A percentile compares a stretch with the other conserved stretches of the same genome.
Evolutionary conservation across 2,797 vertebrate species (phyloP).

Genomic region (Brachyalestes nurse): DNA sequence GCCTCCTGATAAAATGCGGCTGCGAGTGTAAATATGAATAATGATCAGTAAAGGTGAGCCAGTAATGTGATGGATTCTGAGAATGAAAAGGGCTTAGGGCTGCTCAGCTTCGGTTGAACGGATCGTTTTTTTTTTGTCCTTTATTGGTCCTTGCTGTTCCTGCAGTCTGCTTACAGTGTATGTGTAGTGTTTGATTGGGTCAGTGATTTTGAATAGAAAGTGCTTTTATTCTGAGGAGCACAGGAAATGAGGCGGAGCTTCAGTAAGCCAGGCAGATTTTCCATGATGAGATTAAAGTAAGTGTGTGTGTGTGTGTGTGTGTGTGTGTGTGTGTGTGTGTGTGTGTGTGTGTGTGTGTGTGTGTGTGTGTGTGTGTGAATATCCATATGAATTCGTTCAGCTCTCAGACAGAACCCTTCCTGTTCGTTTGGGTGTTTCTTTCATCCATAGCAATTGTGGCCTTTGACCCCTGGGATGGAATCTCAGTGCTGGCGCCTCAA

Average conservation of each 20-base stretch:
- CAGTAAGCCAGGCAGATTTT: not conserved
- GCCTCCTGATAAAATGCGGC: no score
- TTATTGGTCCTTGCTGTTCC: not conserved
- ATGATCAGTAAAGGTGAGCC: no score
- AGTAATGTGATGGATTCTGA: no score
- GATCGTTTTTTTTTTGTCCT: no score
- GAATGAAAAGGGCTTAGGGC: no score
- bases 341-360: not conserved
- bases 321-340: constrained; percentile 18
- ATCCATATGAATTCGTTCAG: not conserved
- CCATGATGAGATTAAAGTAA: constrained; percentile 3
- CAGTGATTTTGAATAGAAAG: not conserved
- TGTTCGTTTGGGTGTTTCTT: not conserved
- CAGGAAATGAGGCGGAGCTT: not conserved
- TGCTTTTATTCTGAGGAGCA: not conserved
- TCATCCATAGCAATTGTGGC: not conserved
- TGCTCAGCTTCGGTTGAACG: no score
- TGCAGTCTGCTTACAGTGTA: not conserved
- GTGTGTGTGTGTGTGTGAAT: not conserved
- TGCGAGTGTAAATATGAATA: no score
- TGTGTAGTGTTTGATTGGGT: not conserved
- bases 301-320: constrained; percentile 4
- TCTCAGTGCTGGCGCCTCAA: constrained; percentile 7
- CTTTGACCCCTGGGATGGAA: constrained; percentile 34
- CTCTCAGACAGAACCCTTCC: not conserved